Conservation (phyloP, 2,888 invertebrate species). For the Craniophora ligustri region DNA sequence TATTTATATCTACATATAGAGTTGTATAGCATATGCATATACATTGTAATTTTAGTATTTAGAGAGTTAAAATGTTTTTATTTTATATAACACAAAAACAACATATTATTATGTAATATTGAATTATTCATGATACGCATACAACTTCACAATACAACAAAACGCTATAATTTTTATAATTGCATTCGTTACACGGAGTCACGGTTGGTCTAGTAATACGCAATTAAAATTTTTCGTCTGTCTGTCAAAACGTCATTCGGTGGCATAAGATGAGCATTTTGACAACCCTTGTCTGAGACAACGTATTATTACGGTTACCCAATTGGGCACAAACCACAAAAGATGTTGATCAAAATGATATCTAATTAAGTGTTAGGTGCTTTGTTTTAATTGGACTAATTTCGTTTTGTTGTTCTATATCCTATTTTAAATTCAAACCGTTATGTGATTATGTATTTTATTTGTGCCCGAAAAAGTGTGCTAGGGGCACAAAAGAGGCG, state of each 20-base stretch:
- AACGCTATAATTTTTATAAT: slow-evolving; percentile 66
- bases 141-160: slow-evolving; percentile 19
- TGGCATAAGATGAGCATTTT: slow-evolving; percentile 74
- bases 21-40: too few relatives aligned
- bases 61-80: too few relatives aligned
- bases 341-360: slow-evolving; percentile 52
- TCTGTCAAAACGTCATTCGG: slow-evolving; percentile 84
- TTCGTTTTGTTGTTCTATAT: slow-evolving; percentile 26
- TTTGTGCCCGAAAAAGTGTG: too few relatives aligned
- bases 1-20: too few relatives aligned
- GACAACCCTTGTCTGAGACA: slow-evolving; percentile 71
- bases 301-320: slow-evolving; percentile 75
- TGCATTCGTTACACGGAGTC: slow-evolving; percentile 61
- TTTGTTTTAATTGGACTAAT: slow-evolving; percentile 50
- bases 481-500: too few relatives aligned
- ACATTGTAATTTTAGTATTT: too few relatives aligned
- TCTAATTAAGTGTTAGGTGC: slow-evolving; percentile 63
- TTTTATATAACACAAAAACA: not conserved
- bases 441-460: slow-evolving; percentile 1
- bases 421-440: slow-evolving; percentile 8
- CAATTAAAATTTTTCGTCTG: slow-evolving; percentile 80
- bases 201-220: slow-evolving; percentile 63
- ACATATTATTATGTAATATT: slow-evolving; percentile 25
- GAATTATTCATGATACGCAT: slow-evolving; percentile 49
- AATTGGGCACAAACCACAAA: slow-evolving; percentile 44